Evolutionary conservation across 2,113 vertebrate species (phyloP), one percentile per base, ranked within the genome.

Genomic region (Cyanistes caeruleus): DNA sequence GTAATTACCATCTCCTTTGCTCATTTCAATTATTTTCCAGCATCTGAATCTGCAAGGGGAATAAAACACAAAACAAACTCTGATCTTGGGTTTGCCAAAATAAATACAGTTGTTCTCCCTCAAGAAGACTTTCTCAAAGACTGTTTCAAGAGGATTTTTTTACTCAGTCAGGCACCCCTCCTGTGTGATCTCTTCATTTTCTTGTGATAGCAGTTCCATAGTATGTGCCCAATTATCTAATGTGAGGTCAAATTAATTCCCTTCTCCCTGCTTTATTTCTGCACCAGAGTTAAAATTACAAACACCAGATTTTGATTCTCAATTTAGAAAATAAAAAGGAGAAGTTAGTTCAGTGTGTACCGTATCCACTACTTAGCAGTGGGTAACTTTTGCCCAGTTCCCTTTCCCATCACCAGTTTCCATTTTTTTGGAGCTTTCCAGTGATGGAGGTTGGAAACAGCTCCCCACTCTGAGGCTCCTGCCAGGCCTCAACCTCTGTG

Each of bases 31-130:
- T 93, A 64, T 74, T 94, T 95, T 89, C 56, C 2, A 0, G 25
- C 52, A 87, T 90, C 27, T 48, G 79, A 35, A 82, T 70, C 64
- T 69, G 35, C 35, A 49, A 93, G 37, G 27, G 39, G 30, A 77
- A 70, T 70, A 85, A 83, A 95, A 80, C 53, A 53, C 21, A 72
- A 79, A 82, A 87, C 24, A 65, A 85, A 60, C 44, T 62, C 55
- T 85, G 15, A 9, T 55, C 30, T 75, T 52, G 43, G 44, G 14
- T 56, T 89, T 75, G 74, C 89, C 84, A 95, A 76, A 95, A 64
- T 53, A 96, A 94, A 89, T 52, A 59, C 7, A 41, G 24, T 48
- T 27, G 6, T 14, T 91, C 19, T 87, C 41, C 27, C 59, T 86
- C 35, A 53, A 4, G n/a, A n/a, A n/a, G 18, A 60, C 84, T 75